Percentiles rank a stretch among this genome's conserved stretches.
phyloP scores from a whole-genome alignment of 64 coral and sea anemone species.

The Actinia equina region DNA sequence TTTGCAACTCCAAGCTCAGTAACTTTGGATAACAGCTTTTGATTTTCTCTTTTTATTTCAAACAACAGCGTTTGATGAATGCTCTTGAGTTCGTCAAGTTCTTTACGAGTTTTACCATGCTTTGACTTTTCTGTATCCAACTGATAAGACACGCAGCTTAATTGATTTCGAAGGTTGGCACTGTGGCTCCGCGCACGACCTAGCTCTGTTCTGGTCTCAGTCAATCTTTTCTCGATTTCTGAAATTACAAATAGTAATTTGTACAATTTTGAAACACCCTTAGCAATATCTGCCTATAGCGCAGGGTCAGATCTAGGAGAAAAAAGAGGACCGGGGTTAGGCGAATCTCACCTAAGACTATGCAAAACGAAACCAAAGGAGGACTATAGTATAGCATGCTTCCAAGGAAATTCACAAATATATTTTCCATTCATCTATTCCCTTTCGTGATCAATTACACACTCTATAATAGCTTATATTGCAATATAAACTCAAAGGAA shows the following conservation, averaged over 20 bases:
- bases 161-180: conserved; percentile 44
- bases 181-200: conserved; percentile 29
- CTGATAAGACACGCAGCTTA: background rate
- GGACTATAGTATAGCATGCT: too few relatives aligned
- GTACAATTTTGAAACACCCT: too few relatives aligned
- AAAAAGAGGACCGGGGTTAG: too few relatives aligned
- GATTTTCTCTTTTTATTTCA: background rate
- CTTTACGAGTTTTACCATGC: conserved; percentile 32
- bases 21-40: background rate
- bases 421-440: too few relatives aligned
- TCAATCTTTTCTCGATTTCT: conserved; percentile 52
- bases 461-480: background rate
- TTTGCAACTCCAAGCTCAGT: background rate
- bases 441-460: too few relatives aligned
- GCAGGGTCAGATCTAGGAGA: too few relatives aligned
- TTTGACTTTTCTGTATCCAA: conserved; percentile 30
- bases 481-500: background rate
- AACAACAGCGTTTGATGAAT: conserved; percentile 3
- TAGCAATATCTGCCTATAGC: too few relatives aligned
- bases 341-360: too few relatives aligned
- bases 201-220: conserved; percentile 47
- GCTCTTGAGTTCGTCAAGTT: conserved; percentile 51
- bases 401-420: too few relatives aligned
- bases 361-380: too few relatives aligned
- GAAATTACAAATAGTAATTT: background rate